Percentiles rank a stretch among this genome's conserved stretches.
phyloP scores from a whole-genome alignment of 2,888 invertebrate genomes.

The Muschampia plurimacula region DNA sequence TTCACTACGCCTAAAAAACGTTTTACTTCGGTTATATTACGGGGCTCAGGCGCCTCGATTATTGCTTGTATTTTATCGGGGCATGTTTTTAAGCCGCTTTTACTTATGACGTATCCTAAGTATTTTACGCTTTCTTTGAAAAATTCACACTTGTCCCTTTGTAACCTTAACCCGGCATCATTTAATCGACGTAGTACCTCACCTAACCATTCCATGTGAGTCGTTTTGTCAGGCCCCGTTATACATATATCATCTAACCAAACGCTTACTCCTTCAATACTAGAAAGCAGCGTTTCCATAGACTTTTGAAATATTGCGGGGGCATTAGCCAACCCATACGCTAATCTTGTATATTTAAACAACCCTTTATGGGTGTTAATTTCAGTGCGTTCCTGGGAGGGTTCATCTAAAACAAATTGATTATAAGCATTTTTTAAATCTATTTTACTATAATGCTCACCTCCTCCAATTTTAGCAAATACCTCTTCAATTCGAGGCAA shows the following conservation, averaged over 20 bases:
- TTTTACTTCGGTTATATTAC: conserved; percentile 43
- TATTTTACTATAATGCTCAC: conserved; percentile 42
- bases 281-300: conserved; percentile 43
- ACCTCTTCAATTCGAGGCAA: conserved; percentile 47
- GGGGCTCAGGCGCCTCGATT: conserved; percentile 29
- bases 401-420: conserved; percentile 41
- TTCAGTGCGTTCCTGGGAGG: conserved; percentile 31
- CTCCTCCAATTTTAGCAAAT: conserved; percentile 46
- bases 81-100: background rate
- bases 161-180: conserved; percentile 13
- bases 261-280: conserved; percentile 43
- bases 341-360: conserved; percentile 44
- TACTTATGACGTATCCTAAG: conserved; percentile 12
- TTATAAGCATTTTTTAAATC: conserved; percentile 47
- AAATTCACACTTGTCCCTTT: conserved; percentile 18
- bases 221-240: conserved; percentile 39
- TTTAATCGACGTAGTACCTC: conserved; percentile 8
- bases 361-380: conserved; percentile 38
- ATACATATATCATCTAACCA: conserved; percentile 43
- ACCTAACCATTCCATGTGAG: background rate
- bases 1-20: conserved; percentile 48
- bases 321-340: conserved; percentile 44
- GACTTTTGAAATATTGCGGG: conserved; percentile 46
- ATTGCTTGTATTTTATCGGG: conserved; percentile 18
- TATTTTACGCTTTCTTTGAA: conserved; percentile 18